Evolutionary conservation across 2,797 vertebrate species (phyloP).

Genomic region (Brotula barbata): DNA sequence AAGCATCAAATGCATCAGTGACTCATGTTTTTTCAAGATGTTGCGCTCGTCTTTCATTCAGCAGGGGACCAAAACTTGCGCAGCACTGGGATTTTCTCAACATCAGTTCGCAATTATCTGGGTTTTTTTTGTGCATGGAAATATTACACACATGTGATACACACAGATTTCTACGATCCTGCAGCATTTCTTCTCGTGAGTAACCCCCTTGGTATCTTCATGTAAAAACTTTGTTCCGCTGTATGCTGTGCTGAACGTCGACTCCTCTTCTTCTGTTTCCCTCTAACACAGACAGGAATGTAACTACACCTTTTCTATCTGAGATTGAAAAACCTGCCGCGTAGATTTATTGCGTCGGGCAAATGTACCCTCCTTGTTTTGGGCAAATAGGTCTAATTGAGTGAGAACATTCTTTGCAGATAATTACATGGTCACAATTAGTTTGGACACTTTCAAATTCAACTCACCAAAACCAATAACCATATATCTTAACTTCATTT

Average conservation of each 20-base stretch:
- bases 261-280: constrained; percentile 30
- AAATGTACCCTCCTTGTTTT: not conserved
- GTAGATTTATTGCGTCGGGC: not conserved
- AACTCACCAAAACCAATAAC: constrained; percentile 47
- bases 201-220: constrained; percentile 28
- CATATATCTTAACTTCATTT: constrained; percentile 51
- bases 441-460: constrained; percentile 47
- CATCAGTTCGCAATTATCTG: constrained; percentile 11
- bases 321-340: not conserved
- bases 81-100: constrained; percentile 34
- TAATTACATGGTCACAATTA: constrained; percentile 49
- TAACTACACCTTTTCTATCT: constrained; percentile 10
- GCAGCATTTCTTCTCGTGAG: constrained; percentile 37
- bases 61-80: constrained; percentile 30
- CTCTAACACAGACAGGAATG: constrained; percentile 54
- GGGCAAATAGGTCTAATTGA: constrained; percentile 42
- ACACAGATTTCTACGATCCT: constrained; percentile 27
- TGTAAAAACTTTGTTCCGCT: constrained; percentile 26
- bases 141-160: constrained; percentile 20
- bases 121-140: constrained; percentile 12
- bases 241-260: constrained; percentile 16
- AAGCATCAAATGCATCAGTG: constrained; percentile 23
- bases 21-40: not conserved
- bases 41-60: constrained; percentile 35
- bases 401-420: constrained; percentile 36